These are phyloP conservation scores for Leptinotarsa defecta DNA, from an alignment of 1,140 invertebrate genomes.

Conservation along the genomic window DNA sequence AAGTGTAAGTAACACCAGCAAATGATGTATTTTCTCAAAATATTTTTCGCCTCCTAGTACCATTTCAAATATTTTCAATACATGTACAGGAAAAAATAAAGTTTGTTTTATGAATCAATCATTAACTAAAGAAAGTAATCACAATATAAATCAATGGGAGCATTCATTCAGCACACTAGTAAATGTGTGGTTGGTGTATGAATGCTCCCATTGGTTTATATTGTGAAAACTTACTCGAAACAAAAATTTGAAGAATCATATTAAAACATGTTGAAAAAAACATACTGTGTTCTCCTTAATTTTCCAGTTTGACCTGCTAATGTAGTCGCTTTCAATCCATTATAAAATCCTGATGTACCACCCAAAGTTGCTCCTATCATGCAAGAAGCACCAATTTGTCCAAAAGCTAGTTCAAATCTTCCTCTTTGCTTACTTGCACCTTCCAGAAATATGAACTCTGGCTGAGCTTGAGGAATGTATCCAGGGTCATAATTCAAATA, in stretches of 20 bases:
- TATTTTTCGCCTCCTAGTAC: too few species aligned
- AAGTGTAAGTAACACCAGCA: too few species aligned
- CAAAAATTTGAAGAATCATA: background rate
- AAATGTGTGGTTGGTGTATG: too few species aligned
- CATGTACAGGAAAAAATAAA: too few species aligned
- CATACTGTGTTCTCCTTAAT: conserved; percentile 88
- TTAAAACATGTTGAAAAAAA: conserved; percentile 14
- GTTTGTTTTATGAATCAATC: too few species aligned
- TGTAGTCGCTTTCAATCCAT: conserved; percentile 82
- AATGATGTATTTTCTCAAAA: too few species aligned
- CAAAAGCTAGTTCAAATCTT: conserved; percentile 87
- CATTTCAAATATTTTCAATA: too few species aligned
- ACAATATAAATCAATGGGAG: too few species aligned
- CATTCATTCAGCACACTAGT: too few species aligned
- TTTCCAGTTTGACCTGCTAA: conserved; percentile 84
- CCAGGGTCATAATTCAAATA: conserved; percentile 91
- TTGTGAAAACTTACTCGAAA: too few species aligned
- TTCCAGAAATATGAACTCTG: conserved; percentile 93
- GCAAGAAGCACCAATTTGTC: conserved; percentile 88
- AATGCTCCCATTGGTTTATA: too few species aligned
- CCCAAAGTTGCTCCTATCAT: conserved; percentile 82
- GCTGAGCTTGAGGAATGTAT: conserved; percentile 78
- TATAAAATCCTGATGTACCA: conserved; percentile 83
- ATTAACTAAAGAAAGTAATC: too few species aligned
- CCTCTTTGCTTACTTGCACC: conserved; percentile 80